A percentile compares a stretch with the other conserved stretches of the same genome.
phyloP scores from a whole-genome alignment of 1,140 invertebrate species.

The Tetragnatha versicolor region DNA sequence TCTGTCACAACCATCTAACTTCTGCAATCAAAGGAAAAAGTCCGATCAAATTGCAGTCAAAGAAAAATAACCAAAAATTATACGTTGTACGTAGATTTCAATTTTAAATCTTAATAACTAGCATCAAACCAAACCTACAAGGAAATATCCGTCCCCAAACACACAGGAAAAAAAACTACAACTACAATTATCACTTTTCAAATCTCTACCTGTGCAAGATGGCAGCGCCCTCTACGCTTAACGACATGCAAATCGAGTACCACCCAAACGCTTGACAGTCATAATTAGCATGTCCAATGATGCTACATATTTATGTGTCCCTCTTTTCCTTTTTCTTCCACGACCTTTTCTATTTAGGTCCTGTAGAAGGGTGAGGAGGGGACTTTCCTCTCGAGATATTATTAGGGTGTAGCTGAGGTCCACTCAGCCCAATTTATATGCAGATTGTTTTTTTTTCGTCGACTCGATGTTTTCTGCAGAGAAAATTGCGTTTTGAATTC shows the following conservation, averaged over 20 bases:
- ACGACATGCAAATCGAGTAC: constrained; percentile 42
- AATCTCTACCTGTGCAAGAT: too few species aligned
- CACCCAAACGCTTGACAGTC: constrained; percentile 44
- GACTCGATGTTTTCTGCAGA: not conserved
- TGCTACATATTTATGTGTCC: constrained; percentile 39
- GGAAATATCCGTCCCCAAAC: not conserved
- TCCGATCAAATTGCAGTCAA: too few species aligned
- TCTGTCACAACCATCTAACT: too few species aligned
- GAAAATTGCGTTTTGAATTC: constrained; percentile 24
- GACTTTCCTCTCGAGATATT: too few species aligned
- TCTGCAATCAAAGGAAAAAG: too few species aligned
- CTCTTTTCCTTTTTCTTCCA: constrained; percentile 9
- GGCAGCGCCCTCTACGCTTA: constrained; percentile 28
- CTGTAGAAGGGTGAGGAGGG: too few species aligned
- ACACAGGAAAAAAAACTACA: not conserved
- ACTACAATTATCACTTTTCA: too few species aligned
- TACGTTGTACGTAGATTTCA: too few species aligned
- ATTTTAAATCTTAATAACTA: too few species aligned
- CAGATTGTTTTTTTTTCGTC: constrained; percentile 24
- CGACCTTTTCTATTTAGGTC: constrained; percentile 23
- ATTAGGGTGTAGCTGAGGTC: not conserved
- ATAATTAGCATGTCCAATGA: constrained; percentile 44
- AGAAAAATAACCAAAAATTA: too few species aligned
- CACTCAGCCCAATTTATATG: constrained; percentile 43
- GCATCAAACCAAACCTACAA: not conserved